Conservation (phyloP, 2,113 vertebrate genomes). For the Hiodon tergisus region DNA sequence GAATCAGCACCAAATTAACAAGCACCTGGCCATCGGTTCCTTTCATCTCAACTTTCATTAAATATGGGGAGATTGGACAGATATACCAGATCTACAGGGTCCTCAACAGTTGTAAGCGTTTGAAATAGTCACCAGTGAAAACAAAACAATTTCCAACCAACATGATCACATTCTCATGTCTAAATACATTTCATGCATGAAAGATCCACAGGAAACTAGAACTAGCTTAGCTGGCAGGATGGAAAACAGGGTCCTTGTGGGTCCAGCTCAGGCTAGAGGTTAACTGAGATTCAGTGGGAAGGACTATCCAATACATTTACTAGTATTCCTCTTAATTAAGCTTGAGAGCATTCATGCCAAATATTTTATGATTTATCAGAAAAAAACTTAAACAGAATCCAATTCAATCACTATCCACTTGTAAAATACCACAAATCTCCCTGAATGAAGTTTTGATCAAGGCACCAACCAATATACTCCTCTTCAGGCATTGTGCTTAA, state of each 20-base stretch:
- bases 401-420: too few relatives aligned
- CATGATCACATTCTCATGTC: background rate
- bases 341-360: too few relatives aligned
- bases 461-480: too few relatives aligned
- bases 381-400: too few relatives aligned
- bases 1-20: constrained; percentile 29
- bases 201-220: background rate
- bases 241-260: background rate
- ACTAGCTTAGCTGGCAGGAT: background rate
- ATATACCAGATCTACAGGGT: background rate
- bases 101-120: background rate
- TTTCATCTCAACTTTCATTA: constrained; percentile 5
- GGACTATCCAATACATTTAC: too few relatives aligned
- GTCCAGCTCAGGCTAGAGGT: too few relatives aligned
- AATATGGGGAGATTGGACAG: background rate
- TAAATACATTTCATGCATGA: background rate
- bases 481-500: too few relatives aligned
- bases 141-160: background rate
- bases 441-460: too few relatives aligned
- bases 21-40: constrained; percentile 34
- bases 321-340: too few relatives aligned
- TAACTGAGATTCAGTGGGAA: too few relatives aligned
- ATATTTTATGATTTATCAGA: too few relatives aligned
- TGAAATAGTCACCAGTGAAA: background rate
- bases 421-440: too few relatives aligned